Percentiles rank a stretch among this genome's conserved stretches.
Conservation (phyloP, 2,113 vertebrate genomes). For the Oreochromis aureus region DNA sequence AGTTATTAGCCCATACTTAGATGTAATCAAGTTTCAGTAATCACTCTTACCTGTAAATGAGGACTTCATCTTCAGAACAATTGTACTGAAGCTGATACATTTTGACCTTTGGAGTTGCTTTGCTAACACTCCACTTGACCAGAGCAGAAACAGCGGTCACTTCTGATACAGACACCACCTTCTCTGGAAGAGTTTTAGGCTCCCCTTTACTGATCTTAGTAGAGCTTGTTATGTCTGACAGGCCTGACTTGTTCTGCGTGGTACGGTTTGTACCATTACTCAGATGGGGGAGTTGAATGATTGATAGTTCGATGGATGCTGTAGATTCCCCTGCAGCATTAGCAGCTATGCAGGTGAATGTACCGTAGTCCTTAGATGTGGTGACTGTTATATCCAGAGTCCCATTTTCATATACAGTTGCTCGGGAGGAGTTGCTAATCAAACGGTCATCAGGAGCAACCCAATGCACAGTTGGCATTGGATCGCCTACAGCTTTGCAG, state of each 20-base stretch:
- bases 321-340: slow-evolving; percentile 95
- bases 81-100: slow-evolving; percentile 99
- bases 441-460: slow-evolving; percentile 89
- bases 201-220: slow-evolving; percentile 86
- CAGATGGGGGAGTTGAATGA: slow-evolving; percentile 92
- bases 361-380: slow-evolving; percentile 92
- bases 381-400: slow-evolving; percentile 92
- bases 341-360: slow-evolving; percentile 94
- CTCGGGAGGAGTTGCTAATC: slow-evolving; percentile 89
- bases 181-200: slow-evolving; percentile 80
- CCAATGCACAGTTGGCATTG: slow-evolving; percentile 92
- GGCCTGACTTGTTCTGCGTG: slow-evolving; percentile 84
- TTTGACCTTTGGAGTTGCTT: slow-evolving; percentile 90
- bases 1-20: not conserved
- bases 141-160: slow-evolving; percentile 90
- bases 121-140: slow-evolving; percentile 92
- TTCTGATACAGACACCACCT: slow-evolving; percentile 86
- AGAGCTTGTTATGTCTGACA: slow-evolving; percentile 94
- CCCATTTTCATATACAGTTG: slow-evolving; percentile 88
- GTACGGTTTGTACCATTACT: slow-evolving; percentile 85
- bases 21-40: not conserved
- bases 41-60: slow-evolving; percentile 90
- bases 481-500: slow-evolving; percentile 95
- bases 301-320: slow-evolving; percentile 87
- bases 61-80: slow-evolving; percentile 94